Evolutionary conservation across 2,888 invertebrate species (phyloP).

Genomic region (Bellardia pandia): DNA sequence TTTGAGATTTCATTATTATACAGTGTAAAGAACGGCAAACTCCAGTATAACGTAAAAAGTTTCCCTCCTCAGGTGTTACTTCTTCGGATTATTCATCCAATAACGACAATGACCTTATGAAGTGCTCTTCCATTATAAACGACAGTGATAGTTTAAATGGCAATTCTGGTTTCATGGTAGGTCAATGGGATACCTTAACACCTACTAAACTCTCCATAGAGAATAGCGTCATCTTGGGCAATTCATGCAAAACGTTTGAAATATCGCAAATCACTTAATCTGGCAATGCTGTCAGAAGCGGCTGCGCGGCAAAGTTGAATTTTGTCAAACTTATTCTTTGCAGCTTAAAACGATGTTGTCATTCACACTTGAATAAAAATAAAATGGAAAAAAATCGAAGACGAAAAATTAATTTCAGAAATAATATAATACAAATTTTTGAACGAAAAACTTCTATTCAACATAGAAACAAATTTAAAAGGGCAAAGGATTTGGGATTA

Average conservation of each 20-base stretch:
- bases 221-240: constrained; percentile 80
- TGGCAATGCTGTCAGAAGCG: too few relatives aligned
- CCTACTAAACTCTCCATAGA: constrained; percentile 80
- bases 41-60: constrained; percentile 85
- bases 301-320: too few relatives aligned
- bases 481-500: too few relatives aligned
- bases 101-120: constrained; percentile 85
- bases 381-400: too few relatives aligned
- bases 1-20: constrained; percentile 88
- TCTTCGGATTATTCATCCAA: constrained; percentile 81
- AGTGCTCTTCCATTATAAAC: constrained; percentile 84
- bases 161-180: constrained; percentile 74
- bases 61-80: constrained; percentile 85
- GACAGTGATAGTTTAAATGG: constrained; percentile 80
- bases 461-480: too few relatives aligned
- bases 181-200: constrained; percentile 79
- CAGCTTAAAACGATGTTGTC: too few relatives aligned
- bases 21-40: constrained; percentile 84
- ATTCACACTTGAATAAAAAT: too few relatives aligned
- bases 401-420: too few relatives aligned
- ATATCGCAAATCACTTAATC: too few relatives aligned
- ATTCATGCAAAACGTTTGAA: constrained; percentile 42
- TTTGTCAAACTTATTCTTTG: too few relatives aligned
- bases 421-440: too few relatives aligned
- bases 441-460: too few relatives aligned